A percentile compares a stretch with the other conserved stretches of the same genome.
Conservation (phyloP, 1,140 invertebrate species). For the Heliconius himera region DNA sequence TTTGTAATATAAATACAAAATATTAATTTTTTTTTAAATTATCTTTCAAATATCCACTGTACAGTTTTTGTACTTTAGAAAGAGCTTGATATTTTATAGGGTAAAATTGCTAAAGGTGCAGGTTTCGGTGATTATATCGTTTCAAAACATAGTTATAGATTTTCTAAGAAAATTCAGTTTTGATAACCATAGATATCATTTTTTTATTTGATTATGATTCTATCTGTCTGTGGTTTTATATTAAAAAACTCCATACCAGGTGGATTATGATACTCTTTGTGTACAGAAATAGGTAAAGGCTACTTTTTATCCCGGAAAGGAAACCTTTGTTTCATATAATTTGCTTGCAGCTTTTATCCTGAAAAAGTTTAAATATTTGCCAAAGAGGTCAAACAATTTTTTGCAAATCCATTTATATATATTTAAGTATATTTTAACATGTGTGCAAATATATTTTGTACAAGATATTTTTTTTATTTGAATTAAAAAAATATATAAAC, state of each 20-base stretch:
- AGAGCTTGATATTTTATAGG: background rate
- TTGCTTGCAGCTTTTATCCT: background rate
- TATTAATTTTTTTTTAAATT: background rate
- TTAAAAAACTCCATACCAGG: background rate
- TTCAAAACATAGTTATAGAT: too few relatives aligned
- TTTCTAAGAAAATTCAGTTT: too few relatives aligned
- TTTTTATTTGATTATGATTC: background rate
- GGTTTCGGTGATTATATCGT: too few relatives aligned
- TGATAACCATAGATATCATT: background rate
- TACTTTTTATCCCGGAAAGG: background rate
- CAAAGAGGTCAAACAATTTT: background rate
- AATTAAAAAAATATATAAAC: too few relatives aligned
- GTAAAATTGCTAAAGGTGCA: background rate
- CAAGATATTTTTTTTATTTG: too few relatives aligned
- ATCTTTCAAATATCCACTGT: background rate
- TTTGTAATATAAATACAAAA: constrained; percentile 7
- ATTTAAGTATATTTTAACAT: too few relatives aligned
- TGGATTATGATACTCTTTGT: background rate
- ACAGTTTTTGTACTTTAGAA: background rate
- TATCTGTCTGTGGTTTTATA: background rate
- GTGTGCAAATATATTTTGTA: too few relatives aligned
- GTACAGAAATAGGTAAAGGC: background rate
- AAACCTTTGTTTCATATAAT: background rate
- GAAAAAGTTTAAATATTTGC: background rate
- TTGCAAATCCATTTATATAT: too few relatives aligned